A percentile compares a stretch with the other conserved stretches of the same genome.
Conservation (phyloP, 2,113 vertebrate genomes). For the Plestiodon gilberti region DNA sequence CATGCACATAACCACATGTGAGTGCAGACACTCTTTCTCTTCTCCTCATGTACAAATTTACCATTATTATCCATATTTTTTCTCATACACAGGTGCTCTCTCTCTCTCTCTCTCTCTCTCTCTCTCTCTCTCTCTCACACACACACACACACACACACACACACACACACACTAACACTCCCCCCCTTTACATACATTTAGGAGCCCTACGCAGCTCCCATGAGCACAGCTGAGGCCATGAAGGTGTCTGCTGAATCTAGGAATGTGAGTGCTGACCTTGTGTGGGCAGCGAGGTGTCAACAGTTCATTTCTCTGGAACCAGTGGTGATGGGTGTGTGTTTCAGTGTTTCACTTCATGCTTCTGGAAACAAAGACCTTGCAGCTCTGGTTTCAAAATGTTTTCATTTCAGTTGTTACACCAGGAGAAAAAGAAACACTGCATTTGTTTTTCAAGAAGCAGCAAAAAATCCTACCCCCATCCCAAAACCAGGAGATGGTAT, state of each 20-base stretch:
- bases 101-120: background rate
- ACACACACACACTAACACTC: no score
- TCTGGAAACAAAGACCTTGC: background rate
- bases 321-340: background rate
- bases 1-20: background rate
- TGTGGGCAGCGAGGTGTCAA: slow-evolving; percentile 11
- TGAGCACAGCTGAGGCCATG: background rate
- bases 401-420: background rate
- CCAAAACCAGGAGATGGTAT: background rate
- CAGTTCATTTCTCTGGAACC: slow-evolving; percentile 4
- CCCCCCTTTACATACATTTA: no score
- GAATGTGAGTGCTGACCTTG: slow-evolving; percentile 6
- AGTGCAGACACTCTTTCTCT: background rate
- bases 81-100: background rate
- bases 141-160: no score
- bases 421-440: background rate
- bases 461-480: background rate
- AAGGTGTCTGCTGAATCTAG: background rate
- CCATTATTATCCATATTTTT: background rate
- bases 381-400: background rate
- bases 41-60: background rate
- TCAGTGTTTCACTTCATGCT: background rate
- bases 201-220: background rate
- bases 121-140: background rate
- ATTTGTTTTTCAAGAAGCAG: background rate